Conservation (phyloP, 2,797 vertebrate species). For the Etheostoma nigrum region DNA sequence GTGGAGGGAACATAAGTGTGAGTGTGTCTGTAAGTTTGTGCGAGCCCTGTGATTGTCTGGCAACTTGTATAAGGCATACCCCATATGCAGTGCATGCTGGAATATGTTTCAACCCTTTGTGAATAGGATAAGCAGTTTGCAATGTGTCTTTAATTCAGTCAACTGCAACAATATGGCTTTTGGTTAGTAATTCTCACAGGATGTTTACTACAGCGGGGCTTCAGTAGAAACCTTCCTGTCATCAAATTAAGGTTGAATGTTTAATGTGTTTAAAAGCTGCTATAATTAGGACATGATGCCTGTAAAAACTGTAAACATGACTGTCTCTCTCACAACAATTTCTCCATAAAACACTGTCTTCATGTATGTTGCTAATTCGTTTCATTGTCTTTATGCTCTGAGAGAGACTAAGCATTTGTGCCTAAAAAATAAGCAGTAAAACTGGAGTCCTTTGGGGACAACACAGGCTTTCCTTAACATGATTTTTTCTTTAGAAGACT, state of each 20-base stretch:
- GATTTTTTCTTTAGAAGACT: conserved; percentile 48
- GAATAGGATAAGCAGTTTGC: neutral
- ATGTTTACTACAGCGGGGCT: conserved; percentile 1
- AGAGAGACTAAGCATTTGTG: conserved; percentile 13
- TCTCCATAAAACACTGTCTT: conserved; percentile 16
- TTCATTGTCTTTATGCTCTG: conserved; percentile 24
- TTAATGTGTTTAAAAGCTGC: conserved; percentile 12
- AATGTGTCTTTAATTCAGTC: neutral
- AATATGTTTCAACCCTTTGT: neutral
- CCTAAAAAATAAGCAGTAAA: conserved; percentile 19
- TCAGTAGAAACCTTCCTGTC: conserved; percentile 3
- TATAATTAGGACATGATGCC: neutral
- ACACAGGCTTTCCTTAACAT: conserved; percentile 10
- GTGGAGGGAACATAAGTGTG: conserved; percentile 7
- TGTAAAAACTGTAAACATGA: neutral
- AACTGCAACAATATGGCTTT: conserved; percentile 1
- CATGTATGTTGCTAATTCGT: conserved; percentile 17
- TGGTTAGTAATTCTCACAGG: neutral
- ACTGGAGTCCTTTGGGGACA: conserved; percentile 18
- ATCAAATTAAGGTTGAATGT: neutral
- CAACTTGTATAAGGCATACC: neutral
- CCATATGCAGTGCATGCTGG: conserved; percentile 14
- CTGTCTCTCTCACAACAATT: conserved; percentile 2
- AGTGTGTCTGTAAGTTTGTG: conserved; percentile 2
- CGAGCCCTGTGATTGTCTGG: neutral